Base-by-base conservation (phyloP, 2,113 vertebrate species). In the Rhodinocichla rosea region DNA sequence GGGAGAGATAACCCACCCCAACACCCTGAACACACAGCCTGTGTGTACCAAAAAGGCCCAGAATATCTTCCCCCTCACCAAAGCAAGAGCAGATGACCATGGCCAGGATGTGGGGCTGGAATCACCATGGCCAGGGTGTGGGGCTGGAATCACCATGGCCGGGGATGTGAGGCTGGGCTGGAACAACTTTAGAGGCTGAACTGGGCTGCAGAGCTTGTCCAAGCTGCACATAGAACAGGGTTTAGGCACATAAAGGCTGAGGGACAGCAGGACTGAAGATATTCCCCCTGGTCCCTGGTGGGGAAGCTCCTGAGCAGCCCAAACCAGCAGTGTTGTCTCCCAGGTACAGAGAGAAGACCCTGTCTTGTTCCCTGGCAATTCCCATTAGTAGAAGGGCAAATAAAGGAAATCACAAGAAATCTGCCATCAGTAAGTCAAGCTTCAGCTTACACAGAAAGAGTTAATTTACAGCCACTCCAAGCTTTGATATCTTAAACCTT, bases 401-500 rank as follows among this genome's bases (percentile, higher is more conserved):
- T 69, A 92, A 83, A 94, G n/a, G 39, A n/a, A 95, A 52, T 57
- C 32, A 49, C 74, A 35, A 79, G 45, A 40, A 80, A 85, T 56
- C 11, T 33, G 5, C 35, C 23, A 32, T 27, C 40, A 39, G 37
- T 9, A 37, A 63, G 30, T 28, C n/a, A 30, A 53, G 81, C 64
- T 67, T 68, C 89, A 40, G 62, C 59, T 95, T 23, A 52, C 39
- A 57, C 87, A 91, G 70, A 69, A 92, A 90, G 84, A 94, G 92
- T 85, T 96, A 90, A 95, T 94, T 81, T 92, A 59, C 68, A 93
- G 83, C 56, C 90, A 68, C 92, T 83, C 92, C 60, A 33, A 67
- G 90, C 92, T 91, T 83, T 93, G 92, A 83, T 80, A 90, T 56
- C 94, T 91, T 91, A 94, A 95, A 94, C 71, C 82, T 94, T 73